phyloP scores from a whole-genome alignment of 2,888 invertebrate genomes.

The Schizotus pectinicornis region DNA sequence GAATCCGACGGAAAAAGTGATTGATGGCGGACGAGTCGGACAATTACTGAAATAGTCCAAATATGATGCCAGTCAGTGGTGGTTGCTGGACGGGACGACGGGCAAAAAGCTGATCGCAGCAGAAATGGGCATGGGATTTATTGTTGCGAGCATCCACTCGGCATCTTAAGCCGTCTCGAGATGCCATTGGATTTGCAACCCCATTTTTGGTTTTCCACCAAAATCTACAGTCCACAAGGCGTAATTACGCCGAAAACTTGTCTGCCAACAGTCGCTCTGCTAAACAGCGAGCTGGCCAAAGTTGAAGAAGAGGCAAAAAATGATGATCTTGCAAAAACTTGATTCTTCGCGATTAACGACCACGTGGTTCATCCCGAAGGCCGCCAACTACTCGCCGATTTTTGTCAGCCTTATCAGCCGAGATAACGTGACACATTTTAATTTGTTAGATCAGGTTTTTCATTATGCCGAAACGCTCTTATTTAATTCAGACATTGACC shows the following conservation, averaged over 20 bases:
- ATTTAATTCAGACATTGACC: constrained; percentile 12
- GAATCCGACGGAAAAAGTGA: no score
- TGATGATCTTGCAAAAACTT: not conserved
- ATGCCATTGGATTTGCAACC: no score
- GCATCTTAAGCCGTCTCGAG: no score
- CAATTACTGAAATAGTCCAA: no score
- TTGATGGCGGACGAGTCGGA: no score
- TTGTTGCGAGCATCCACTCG: no score
- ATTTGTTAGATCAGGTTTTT: constrained; percentile 18
- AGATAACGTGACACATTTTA: constrained; percentile 17
- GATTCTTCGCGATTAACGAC: not conserved
- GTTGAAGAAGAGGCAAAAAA: not conserved
- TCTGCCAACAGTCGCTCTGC: not conserved
- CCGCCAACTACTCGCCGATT: constrained; percentile 1
- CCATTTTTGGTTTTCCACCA: no score
- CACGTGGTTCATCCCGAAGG: constrained; percentile 6
- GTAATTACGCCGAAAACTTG: not conserved
- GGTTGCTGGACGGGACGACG: no score
- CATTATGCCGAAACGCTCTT: not conserved
- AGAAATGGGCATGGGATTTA: no score
- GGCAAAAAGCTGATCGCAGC: no score
- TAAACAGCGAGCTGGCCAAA: not conserved
- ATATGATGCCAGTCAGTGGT: no score
- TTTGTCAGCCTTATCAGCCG: not conserved
- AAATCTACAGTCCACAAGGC: no score